Evolutionary conservation across 2,113 vertebrate species (phyloP).

Genomic region (Gobiocypris rarus): DNA sequence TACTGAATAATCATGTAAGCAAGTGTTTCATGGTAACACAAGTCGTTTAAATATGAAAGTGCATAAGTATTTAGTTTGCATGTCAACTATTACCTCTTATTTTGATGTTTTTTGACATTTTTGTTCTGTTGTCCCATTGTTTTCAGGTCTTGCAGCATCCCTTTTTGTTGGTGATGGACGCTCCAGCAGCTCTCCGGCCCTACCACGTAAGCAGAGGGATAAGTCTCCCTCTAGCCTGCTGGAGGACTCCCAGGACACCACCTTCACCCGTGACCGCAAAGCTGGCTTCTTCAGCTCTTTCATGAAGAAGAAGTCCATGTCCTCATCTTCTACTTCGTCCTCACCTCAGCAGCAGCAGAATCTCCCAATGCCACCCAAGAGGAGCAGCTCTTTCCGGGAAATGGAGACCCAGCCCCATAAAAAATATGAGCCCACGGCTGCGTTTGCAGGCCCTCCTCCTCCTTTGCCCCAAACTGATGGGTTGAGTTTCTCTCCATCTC

Average conservation of each 20-base stretch:
- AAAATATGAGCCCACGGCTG: slow-evolving; percentile 91
- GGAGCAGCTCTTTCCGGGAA: slow-evolving; percentile 96
- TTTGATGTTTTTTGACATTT: slow-evolving; percentile 44
- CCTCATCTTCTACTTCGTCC: slow-evolving; percentile 64
- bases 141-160: slow-evolving; percentile 80
- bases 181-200: slow-evolving; percentile 85
- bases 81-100: neutral
- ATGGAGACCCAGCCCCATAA: slow-evolving; percentile 98
- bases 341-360: slow-evolving; percentile 78
- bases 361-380: slow-evolving; percentile 91
- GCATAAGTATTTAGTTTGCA: neutral
- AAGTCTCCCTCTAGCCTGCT: slow-evolving; percentile 91
- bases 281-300: slow-evolving; percentile 99
- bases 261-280: slow-evolving; percentile 95
- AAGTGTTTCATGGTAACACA: neutral
- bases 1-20: no score
- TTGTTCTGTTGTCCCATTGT: slow-evolving; percentile 55
- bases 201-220: slow-evolving; percentile 95
- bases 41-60: neutral
- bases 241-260: slow-evolving; percentile 90
- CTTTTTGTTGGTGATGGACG: slow-evolving; percentile 69
- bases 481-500: slow-evolving; percentile 84
- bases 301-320: slow-evolving; percentile 89
- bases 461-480: slow-evolving; percentile 87
- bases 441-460: slow-evolving; percentile 76